These are phyloP conservation scores for Steinernema khuongi DNA, from an alignment of 1,140 invertebrate genomes.

Conservation along the genomic window DNA sequence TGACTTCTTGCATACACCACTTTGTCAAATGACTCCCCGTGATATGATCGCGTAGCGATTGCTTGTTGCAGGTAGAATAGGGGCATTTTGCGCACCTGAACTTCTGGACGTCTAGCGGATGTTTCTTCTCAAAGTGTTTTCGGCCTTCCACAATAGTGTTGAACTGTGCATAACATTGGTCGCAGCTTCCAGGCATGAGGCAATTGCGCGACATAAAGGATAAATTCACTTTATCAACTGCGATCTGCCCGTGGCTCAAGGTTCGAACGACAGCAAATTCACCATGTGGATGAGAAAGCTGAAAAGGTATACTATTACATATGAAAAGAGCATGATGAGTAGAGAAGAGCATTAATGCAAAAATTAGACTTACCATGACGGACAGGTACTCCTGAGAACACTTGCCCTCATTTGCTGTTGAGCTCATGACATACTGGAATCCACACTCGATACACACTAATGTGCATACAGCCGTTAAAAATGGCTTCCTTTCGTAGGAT, in stretches of 20 bases:
- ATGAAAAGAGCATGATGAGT: no score
- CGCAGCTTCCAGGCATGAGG: not conserved
- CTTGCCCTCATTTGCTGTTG: not conserved
- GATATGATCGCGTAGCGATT: not conserved
- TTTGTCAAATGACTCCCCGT: not conserved
- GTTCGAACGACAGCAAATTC: not conserved
- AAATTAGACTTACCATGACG: not conserved
- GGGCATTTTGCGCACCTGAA: not conserved
- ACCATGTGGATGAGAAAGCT: not conserved
- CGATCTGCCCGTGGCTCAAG: not conserved
- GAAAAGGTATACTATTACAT: not conserved
- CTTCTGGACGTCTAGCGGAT: not conserved
- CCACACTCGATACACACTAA: not conserved
- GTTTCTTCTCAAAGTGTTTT: slow-evolving; percentile 4
- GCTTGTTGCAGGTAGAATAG: not conserved
- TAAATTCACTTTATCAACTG: not conserved
- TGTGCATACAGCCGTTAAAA: not conserved
- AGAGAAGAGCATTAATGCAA: not conserved
- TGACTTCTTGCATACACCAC: not conserved
- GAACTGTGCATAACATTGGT: not conserved
- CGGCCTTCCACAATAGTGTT: not conserved
- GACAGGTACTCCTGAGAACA: not conserved
- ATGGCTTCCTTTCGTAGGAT: not conserved
- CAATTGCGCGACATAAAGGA: not conserved
- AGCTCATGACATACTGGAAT: slow-evolving; percentile 6